Evolutionary conservation across 2,797 vertebrate genomes (phyloP).

Genomic region (Anniella stebbinsi): DNA sequence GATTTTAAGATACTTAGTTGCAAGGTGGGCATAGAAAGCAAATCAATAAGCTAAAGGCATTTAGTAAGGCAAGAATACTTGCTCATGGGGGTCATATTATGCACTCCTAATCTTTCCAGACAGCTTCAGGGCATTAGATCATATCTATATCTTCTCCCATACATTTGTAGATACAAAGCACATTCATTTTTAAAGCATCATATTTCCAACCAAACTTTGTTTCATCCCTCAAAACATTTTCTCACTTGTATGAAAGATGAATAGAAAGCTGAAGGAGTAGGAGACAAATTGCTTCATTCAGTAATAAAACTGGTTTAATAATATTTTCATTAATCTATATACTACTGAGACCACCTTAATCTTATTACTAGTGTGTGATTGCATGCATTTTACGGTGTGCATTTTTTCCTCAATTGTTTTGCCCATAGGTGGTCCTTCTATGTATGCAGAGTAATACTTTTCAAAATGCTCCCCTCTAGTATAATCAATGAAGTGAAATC

Average conservation of each 20-base stretch:
- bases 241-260: neutral
- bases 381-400: neutral
- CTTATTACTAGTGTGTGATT: neutral
- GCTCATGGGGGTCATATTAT: neutral
- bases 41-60: neutral
- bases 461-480: neutral
- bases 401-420: neutral
- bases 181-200: neutral
- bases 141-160: neutral
- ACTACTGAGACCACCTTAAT: neutral
- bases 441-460: neutral
- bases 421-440: neutral
- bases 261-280: neutral
- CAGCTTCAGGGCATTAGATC: neutral
- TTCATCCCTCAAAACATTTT: neutral
- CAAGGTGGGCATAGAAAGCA: fast-evolving
- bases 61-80: neutral
- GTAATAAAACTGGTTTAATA: neutral
- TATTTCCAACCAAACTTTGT: conserved; percentile 6
- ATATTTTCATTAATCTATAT: neutral
- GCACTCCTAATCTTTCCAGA: neutral
- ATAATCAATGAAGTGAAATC: neutral
- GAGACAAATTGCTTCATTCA: neutral
- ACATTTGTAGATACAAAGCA: neutral
- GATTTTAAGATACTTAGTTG: neutral